Evolutionary conservation across 2,888 invertebrate species (phyloP), one percentile per base, ranked within the genome.

Genomic region (Aricia artaxerxes): DNA sequence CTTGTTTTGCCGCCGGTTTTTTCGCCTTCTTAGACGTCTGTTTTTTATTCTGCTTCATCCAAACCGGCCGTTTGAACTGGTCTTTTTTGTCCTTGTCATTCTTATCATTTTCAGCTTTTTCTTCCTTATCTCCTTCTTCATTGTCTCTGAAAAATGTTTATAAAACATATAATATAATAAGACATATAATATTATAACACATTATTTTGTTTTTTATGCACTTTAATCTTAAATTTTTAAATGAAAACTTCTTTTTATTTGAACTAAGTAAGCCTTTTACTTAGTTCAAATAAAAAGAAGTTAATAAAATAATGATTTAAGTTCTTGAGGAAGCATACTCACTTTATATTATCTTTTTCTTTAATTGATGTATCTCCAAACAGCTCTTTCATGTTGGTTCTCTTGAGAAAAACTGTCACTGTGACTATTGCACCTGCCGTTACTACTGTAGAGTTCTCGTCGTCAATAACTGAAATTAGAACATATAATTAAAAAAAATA

Each of bases 401-500:
- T 95, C 16, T 95, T 95, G 79, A 99, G 92, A 60, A 96, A 97
- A 2, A 99, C 99, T 0, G 99, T 99, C 0, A 99, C 98, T 0
- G 99, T 99, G 0, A 99, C 99, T 83, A 99, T 98, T 35, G 99
- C 99, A 73, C 99, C 99, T 13, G 99, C 99, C 0, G 99, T 99
- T 80, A 99, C 99, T 79, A 98, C 98, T 64, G 97, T 97, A 1
- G 99, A 97, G 88, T 99, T 99, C 89, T 99, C 99, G 90, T 99
- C 99, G 86, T 99, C 99, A 87, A 99, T 97, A 75, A 99, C 99
- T 98, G 88, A 78, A 93, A 94, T 79, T 82, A 79, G 13, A 57
- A 11, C 81, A 77, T 79, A 69, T 5, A 72, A 24, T 57, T 13
- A 2, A 1, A 13, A 13, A 57, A 16, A 57, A 16, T 4, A 1